These are phyloP conservation scores for Hofmannophila pseudospretella DNA, from an alignment of 2,888 invertebrate genomes.

Conservation along the genomic window DNA sequence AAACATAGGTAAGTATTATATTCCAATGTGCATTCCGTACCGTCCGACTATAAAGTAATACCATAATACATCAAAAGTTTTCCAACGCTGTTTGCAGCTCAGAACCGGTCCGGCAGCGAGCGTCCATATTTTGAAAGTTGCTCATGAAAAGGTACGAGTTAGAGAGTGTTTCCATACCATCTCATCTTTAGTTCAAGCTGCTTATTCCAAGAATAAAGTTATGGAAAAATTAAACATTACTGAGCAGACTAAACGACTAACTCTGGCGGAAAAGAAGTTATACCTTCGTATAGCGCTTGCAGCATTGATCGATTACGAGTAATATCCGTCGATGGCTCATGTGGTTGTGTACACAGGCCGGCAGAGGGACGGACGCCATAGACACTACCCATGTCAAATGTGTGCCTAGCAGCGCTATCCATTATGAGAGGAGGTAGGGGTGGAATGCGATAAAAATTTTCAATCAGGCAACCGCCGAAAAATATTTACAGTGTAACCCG, in stretches of 20 bases:
- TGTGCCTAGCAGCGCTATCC: constrained; percentile 54
- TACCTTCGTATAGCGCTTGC: neutral
- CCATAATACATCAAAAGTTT: constrained; percentile 41
- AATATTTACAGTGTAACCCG: constrained; percentile 75
- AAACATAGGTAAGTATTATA: constrained; percentile 15
- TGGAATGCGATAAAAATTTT: constrained; percentile 72
- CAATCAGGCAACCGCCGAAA: constrained; percentile 73
- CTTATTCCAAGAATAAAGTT: constrained; percentile 15
- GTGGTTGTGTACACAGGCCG: constrained; percentile 22
- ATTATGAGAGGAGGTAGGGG: constrained; percentile 57
- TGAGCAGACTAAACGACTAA: constrained; percentile 8
- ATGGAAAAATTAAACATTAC: constrained; percentile 20
- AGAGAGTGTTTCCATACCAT: constrained; percentile 24
- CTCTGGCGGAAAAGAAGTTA: too few species aligned
- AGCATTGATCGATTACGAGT: constrained; percentile 10
- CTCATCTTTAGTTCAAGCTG: constrained; percentile 25
- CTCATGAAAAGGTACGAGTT: constrained; percentile 37
- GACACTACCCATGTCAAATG: constrained; percentile 46
- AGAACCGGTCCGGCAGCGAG: constrained; percentile 25
- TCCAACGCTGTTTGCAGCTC: constrained; percentile 20
- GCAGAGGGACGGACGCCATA: constrained; percentile 15
- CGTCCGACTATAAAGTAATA: constrained; percentile 23
- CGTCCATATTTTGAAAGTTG: constrained; percentile 37
- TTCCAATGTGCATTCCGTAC: constrained; percentile 20
- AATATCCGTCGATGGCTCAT: constrained; percentile 13